Evolutionary conservation across 2,888 invertebrate genomes (phyloP).

Genomic region (Bombylius major): DNA sequence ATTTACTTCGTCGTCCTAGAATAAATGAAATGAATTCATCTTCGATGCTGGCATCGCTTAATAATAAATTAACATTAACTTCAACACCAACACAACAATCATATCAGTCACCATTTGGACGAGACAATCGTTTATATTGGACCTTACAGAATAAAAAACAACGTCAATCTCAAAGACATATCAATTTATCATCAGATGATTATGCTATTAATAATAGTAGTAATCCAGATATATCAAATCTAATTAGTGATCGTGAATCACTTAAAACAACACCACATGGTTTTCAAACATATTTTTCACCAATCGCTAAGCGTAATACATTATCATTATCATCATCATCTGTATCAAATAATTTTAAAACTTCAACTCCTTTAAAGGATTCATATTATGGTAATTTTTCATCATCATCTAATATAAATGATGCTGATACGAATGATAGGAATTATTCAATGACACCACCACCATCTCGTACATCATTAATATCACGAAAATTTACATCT

Average conservation of each 20-base stretch:
- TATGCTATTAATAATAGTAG: not conserved
- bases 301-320: not conserved
- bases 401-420: not conserved
- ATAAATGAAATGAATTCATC: slow-evolving; percentile 7
- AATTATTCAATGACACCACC: too few species aligned
- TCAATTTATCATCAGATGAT: not conserved
- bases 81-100: slow-evolving; percentile 26
- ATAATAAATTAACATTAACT: slow-evolving; percentile 29
- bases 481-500: not conserved
- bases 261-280: not conserved
- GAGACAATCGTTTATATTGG: slow-evolving; percentile 12
- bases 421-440: too few species aligned
- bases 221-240: not conserved
- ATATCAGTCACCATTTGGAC: slow-evolving; percentile 10
- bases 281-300: not conserved
- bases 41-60: slow-evolving; percentile 28
- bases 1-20: not conserved
- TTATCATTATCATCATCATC: not conserved
- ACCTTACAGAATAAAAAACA: not conserved
- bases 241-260: not conserved
- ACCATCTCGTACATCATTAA: not conserved
- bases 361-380: not conserved
- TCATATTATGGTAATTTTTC: not conserved
- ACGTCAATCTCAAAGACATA: not conserved
- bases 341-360: not conserved